Conservation (phyloP, 2,888 invertebrate species). For the Coelogynopora nodosa region DNA sequence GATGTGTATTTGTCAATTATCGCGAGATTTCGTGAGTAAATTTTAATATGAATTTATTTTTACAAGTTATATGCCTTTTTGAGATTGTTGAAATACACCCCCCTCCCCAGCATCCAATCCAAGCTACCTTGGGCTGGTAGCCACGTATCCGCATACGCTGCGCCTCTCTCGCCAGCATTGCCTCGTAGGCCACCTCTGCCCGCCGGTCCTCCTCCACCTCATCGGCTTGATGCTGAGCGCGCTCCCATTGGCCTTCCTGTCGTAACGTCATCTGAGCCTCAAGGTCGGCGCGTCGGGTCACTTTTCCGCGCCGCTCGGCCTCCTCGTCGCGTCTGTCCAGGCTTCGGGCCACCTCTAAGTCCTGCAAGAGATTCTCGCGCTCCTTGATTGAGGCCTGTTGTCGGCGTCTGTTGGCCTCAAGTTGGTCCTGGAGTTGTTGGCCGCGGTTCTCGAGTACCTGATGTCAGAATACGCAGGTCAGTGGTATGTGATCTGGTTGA, state of each 20-base stretch:
- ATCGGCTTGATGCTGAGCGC: constrained; percentile 36
- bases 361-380: constrained; percentile 56
- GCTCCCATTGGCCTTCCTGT: not conserved
- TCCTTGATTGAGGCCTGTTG: constrained; percentile 58
- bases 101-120: too few relatives aligned
- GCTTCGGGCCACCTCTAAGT: constrained; percentile 59
- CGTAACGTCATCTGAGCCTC: constrained; percentile 53
- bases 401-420: constrained; percentile 53
- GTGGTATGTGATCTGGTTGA: too few relatives aligned
- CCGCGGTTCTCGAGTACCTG: constrained; percentile 57
- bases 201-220: constrained; percentile 52
- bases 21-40: too few relatives aligned
- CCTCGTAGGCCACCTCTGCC: constrained; percentile 55
- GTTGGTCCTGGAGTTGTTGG: constrained; percentile 55
- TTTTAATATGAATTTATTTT: too few relatives aligned
- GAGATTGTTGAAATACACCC: too few relatives aligned
- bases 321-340: constrained; percentile 55
- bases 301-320: constrained; percentile 51
- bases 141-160: constrained; percentile 50
- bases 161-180: constrained; percentile 55
- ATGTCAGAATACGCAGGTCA: too few relatives aligned
- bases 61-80: too few relatives aligned
- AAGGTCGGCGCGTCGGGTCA: constrained; percentile 52
- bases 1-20: too few relatives aligned
- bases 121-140: constrained; percentile 11